Evolutionary conservation across 2,888 invertebrate genomes (phyloP).

Genomic region (Drosophila koepferae): DNA sequence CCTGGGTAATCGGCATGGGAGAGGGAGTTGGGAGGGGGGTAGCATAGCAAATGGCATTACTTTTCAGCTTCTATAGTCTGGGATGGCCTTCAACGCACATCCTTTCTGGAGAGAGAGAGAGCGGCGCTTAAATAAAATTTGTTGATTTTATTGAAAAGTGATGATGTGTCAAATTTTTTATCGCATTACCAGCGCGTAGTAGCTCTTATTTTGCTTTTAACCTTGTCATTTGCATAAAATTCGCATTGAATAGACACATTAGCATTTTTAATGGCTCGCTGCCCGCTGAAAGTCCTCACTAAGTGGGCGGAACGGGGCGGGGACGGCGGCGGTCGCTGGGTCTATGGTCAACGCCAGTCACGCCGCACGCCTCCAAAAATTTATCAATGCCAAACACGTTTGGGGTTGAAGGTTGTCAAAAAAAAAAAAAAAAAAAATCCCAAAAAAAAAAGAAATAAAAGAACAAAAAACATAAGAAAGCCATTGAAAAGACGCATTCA

Average conservation of each 20-base stretch:
- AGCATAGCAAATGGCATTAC: slow-evolving; percentile 67
- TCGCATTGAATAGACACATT: slow-evolving; percentile 81
- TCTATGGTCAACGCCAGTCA: slow-evolving; percentile 21
- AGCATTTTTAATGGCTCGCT: slow-evolving; percentile 79
- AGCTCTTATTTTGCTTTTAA: slow-evolving; percentile 78
- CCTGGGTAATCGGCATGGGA: slow-evolving; percentile 36
- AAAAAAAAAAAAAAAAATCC: slow-evolving; percentile 8
- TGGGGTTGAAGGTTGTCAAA: slow-evolving; percentile 52
- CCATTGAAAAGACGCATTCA: slow-evolving; percentile 50
- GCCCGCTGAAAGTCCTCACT: slow-evolving; percentile 67
- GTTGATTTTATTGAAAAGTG: slow-evolving; percentile 81
- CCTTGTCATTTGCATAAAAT: slow-evolving; percentile 81
- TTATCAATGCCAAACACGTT: slow-evolving; percentile 80
- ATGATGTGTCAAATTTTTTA: slow-evolving; percentile 81
- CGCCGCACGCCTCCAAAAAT: slow-evolving; percentile 41
- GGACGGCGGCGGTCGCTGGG: background rate
- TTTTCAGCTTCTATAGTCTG: slow-evolving; percentile 23
- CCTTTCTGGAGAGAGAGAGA: slow-evolving; percentile 41
- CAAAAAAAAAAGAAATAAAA: background rate
- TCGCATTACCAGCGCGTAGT: slow-evolving; percentile 74
- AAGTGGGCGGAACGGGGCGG: no score
- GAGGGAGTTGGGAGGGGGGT: background rate
- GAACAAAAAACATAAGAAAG: slow-evolving; percentile 2
- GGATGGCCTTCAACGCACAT: slow-evolving; percentile 36
- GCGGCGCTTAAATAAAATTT: slow-evolving; percentile 80